Evolutionary conservation across 2,888 invertebrate species (phyloP), one percentile per base, ranked within the genome.

Genomic region (Microctonus brassicae): DNA sequence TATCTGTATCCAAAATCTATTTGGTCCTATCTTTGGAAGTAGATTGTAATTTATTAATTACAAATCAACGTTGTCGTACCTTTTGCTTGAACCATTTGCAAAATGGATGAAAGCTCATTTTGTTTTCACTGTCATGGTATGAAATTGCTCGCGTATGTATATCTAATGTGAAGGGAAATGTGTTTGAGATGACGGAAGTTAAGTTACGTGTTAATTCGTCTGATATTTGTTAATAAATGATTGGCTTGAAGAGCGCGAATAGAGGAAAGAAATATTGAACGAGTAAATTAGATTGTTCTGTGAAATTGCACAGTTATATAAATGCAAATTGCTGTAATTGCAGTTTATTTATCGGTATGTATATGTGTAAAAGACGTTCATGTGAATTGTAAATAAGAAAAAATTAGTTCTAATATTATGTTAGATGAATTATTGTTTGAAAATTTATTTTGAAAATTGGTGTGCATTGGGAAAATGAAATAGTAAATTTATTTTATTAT

Each of bases 261-360:
- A 22, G 36, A 53, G 57, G 13, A 66, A 68, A 70, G 68, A 70
- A 73, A 68, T 70, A 73, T 64, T 68, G 55, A 53, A 1, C 26
- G 63, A 64, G 68, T 68, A 68, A 73, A 73, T 73, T 73, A 70
- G 58, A 70, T 73, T 42, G 34, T 6, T 39, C 73, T 60, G 68
- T 73, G 67, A 73, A 70, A 73, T 70, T 70, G 63, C 53, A 67
- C 33, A 22, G 52, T 53, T 62, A 33, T 22, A 29, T 42, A 58
- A 61, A 53, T 33, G 53, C 42, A 36, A 64, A 26, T 36, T 47
- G 34, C n/a, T n/a, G n/a, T n/a, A n/a, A n/a, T n/a, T n/a, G n/a
- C n/a, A n/a, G n/a, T n/a, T n/a, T n/a, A 39, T 67, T 63, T 52
- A 39, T 42, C 17, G 7, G 26, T 26, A 58, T 58, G 26, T 58